phyloP scores from a whole-genome alignment of 1,140 invertebrate species.

The Bilobella aurantiaca region DNA sequence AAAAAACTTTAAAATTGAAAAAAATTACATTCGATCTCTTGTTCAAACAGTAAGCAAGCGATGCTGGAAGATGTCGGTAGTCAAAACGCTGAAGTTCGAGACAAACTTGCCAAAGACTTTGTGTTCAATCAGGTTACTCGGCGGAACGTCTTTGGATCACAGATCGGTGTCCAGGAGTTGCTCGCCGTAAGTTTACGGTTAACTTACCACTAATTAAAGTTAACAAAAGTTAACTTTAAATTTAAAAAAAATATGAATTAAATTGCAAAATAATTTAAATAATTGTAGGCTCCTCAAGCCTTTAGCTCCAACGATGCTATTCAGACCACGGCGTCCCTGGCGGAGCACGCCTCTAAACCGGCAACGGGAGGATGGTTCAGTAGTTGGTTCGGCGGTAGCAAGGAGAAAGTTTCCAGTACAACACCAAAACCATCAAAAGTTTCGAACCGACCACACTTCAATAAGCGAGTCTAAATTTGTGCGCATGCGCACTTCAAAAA shows the following conservation, averaged over 20 bases:
- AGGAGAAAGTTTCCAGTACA: neutral
- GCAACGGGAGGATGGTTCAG: neutral
- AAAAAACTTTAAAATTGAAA: neutral
- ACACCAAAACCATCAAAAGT: neutral
- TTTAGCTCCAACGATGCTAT: neutral
- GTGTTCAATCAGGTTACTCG: slow-evolving; percentile 2
- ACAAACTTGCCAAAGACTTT: neutral
- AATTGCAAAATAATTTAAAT: no score
- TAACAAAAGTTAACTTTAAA: no score
- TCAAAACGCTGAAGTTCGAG: neutral
- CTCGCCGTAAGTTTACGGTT: neutral
- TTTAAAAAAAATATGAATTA: no score
- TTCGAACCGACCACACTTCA: no score
- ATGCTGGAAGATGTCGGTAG: neutral
- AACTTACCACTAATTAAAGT: no score
- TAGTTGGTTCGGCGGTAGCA: neutral
- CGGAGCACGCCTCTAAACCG: neutral
- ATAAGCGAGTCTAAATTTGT: no score
- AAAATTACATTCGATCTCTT: no score
- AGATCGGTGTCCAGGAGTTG: neutral
- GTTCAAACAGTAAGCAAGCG: slow-evolving; percentile 2
- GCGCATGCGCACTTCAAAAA: no score
- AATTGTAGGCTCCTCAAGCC: neutral
- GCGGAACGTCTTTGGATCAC: slow-evolving; percentile 1
- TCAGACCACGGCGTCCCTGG: neutral